Base-by-base conservation (phyloP, 2,797 vertebrate genomes). In the Neosalanx taihuensis region DNA sequence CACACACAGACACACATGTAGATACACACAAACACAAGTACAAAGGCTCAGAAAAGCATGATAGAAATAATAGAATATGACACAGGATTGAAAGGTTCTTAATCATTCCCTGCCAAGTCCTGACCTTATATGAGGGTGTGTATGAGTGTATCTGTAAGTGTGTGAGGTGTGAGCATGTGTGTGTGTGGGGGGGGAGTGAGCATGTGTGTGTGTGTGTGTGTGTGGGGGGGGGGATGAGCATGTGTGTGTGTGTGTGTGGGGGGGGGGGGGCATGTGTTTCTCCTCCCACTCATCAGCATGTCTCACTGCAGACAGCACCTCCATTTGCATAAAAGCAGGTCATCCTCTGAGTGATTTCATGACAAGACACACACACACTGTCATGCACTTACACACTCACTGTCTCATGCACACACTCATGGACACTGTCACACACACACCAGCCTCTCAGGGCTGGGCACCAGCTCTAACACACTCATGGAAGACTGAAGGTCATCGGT, bases 401-500 rank as follows among this genome's bases (percentile, higher is more conserved):
- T 67, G 20, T n/a, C 64, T 33, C 18, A 23, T 59, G 57, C 57
- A 20, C 60, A 63, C 61, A 35, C 23, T 26, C 23, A 26, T 26
- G 23, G 23, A 26, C 23, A 26, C 23, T 26, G 23, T 1, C 17
- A 33, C 60, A 62, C 20, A 33, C 17, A 35, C 29, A 31, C 35
- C 31, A 37, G n/a, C 70, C 62, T 71, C 31, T 69, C 62, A 82
- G 71, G 71, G 18, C 51, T 56, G 51, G 15, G 5, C 15, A 76
- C 78, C 33, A 79, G 46, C 75, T 82, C 83, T 72, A 76, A 84
- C 72, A 64, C 85, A 83, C 86, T 72, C 85, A 86, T 78, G 72
- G 82, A 81, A 84, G 67, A 84, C 85, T 90, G 88, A 91, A 91
- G 90, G 90, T 90, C 90, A 90, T 76, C 41, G 53, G 84, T 90